Conservation (phyloP, 2,888 invertebrate species). For the Pammene aurita region DNA sequence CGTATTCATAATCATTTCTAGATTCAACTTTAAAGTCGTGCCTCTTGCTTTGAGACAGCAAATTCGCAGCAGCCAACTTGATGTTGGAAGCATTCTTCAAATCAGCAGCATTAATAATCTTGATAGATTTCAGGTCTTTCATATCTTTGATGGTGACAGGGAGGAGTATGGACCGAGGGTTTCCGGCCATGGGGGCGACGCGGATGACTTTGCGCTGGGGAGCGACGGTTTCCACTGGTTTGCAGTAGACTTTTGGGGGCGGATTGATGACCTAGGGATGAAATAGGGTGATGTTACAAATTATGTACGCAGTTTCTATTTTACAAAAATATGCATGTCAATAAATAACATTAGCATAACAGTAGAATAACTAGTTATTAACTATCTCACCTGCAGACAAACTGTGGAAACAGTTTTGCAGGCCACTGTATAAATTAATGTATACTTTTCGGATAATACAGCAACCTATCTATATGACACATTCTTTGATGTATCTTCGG, state of each 20-base stretch:
- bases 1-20: constrained; percentile 69
- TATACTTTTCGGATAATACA: too few relatives aligned
- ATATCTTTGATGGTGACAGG: constrained; percentile 88
- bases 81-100: constrained; percentile 81
- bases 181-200: constrained; percentile 77
- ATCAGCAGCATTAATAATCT: constrained; percentile 87
- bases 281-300: not conserved
- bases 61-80: constrained; percentile 78
- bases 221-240: constrained; percentile 73
- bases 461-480: too few relatives aligned
- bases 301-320: not conserved
- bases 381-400: too few relatives aligned
- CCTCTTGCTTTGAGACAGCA: constrained; percentile 76
- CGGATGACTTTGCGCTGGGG: constrained; percentile 74
- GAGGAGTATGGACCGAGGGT: constrained; percentile 86
- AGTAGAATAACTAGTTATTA: too few relatives aligned
- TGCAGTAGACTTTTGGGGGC: constrained; percentile 76
- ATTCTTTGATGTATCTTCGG: too few relatives aligned
- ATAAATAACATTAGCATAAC: too few relatives aligned
- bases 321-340: too few relatives aligned
- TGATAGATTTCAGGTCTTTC: constrained; percentile 88
- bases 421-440: too few relatives aligned
- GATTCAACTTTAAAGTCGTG: constrained; percentile 70
- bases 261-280: constrained; percentile 61
- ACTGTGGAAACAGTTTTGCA: too few relatives aligned